Evolutionary conservation across 2,113 vertebrate genomes (phyloP).

Genomic region (Elephantulus edwardii): DNA sequence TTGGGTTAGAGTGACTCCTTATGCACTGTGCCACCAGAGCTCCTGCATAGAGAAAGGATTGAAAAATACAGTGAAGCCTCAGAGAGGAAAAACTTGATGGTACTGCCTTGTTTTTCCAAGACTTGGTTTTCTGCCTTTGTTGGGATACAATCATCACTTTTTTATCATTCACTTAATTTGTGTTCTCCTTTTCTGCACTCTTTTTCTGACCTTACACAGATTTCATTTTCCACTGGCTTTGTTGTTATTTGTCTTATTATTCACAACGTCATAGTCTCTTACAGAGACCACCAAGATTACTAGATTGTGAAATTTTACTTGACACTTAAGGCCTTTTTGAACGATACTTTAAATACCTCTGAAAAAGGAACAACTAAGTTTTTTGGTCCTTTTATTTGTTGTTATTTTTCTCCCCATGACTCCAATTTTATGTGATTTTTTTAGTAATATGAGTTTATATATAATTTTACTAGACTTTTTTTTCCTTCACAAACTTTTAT

Average conservation of each 20-base stretch:
- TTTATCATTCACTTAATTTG: not conserved
- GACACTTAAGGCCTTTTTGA: not conserved
- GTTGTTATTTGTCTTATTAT: not conserved
- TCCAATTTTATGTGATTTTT: not conserved
- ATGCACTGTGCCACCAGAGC: no score
- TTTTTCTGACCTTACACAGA: not conserved
- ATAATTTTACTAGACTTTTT: not conserved
- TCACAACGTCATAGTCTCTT: not conserved
- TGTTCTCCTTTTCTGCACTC: not conserved
- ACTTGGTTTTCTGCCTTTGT: not conserved
- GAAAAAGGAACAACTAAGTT: not conserved
- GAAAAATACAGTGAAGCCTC: not conserved
- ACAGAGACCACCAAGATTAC: not conserved
- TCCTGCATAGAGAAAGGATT: not conserved
- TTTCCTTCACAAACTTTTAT: not conserved
- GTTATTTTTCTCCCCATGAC: not conserved
- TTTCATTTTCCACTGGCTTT: not conserved
- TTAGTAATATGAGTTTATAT: not conserved
- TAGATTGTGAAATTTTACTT: conserved; percentile 14
- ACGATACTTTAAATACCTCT: not conserved
- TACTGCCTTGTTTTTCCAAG: not conserved
- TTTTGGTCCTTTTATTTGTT: no score
- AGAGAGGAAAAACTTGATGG: not conserved
- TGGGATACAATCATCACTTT: not conserved
- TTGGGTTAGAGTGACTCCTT: no score